A percentile compares a stretch with the other conserved stretches of the same genome.
Evolutionary conservation across 1,140 invertebrate species (phyloP).

Genomic region (Dreissena rostriformis): DNA sequence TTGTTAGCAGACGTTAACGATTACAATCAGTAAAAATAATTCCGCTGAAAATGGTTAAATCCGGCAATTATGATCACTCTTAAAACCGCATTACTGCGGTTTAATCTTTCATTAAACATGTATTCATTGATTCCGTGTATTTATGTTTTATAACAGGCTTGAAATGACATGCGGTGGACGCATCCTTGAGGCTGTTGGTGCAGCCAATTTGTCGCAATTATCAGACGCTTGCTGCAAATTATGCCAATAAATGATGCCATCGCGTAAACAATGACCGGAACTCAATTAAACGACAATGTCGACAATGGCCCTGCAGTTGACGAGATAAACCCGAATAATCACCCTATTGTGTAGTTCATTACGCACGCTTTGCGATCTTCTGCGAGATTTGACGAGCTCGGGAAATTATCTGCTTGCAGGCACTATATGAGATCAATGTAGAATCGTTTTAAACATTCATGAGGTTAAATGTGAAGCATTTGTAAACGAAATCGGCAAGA

Average conservation of each 20-base stretch:
- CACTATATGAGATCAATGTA: slow-evolving; percentile 43
- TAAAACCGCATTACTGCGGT: no score
- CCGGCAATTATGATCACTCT: no score
- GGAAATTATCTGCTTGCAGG: slow-evolving; percentile 21
- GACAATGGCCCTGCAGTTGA: neutral
- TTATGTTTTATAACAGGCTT: no score
- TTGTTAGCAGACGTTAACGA: no score
- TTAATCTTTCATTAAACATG: no score
- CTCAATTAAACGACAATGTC: slow-evolving; percentile 38
- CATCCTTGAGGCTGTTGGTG: neutral
- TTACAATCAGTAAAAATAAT: no score
- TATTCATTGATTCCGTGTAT: no score
- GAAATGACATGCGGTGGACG: no score
- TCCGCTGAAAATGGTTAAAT: no score
- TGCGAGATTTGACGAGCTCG: slow-evolving; percentile 13
- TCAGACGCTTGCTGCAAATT: slow-evolving; percentile 24
- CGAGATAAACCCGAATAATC: slow-evolving; percentile 48
- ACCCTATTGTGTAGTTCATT: slow-evolving; percentile 57
- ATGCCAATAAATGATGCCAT: slow-evolving; percentile 2
- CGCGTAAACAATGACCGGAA: slow-evolving; percentile 37
- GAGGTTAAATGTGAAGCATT: slow-evolving; percentile 24
- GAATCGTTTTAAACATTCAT: slow-evolving; percentile 50
- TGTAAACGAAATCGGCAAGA: neutral
- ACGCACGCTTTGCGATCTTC: slow-evolving; percentile 44
- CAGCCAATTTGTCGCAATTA: slow-evolving; percentile 49